Conservation (phyloP, 2,888 invertebrate species). For the Tiphia femorata region DNA sequence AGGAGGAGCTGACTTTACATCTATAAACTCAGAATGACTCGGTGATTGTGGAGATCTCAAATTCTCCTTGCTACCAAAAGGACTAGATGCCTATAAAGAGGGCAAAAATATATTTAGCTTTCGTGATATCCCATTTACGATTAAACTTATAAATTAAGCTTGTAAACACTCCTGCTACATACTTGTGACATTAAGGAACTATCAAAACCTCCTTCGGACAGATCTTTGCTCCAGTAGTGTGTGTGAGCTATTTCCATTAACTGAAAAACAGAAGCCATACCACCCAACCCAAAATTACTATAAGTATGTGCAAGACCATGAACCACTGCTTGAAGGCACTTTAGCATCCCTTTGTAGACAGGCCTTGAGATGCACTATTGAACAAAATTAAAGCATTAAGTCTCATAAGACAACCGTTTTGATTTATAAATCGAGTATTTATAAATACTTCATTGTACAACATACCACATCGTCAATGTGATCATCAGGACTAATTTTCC, state of each 20-base stretch:
- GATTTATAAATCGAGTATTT: too few relatives aligned
- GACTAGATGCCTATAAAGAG: conserved; percentile 73
- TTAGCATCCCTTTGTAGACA: conserved; percentile 97
- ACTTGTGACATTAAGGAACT: conserved; percentile 71
- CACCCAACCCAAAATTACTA: conserved; percentile 93
- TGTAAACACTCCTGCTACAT: background rate
- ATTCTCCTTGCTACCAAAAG: conserved; percentile 79
- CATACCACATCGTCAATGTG: conserved; percentile 97
- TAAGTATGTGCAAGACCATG: conserved; percentile 93
- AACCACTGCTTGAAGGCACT: conserved; percentile 89
- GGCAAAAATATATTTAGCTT: too few relatives aligned
- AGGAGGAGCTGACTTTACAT: too few relatives aligned
- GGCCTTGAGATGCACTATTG: conserved; percentile 90
- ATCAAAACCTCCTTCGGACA: conserved; percentile 72
- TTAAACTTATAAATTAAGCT: too few relatives aligned
- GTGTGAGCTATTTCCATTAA: conserved; percentile 98
- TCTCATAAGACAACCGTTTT: background rate
- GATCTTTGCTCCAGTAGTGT: conserved; percentile 95
- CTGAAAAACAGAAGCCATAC: conserved; percentile 97
- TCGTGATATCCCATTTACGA: too few relatives aligned
- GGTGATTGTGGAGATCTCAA: conserved; percentile 75
- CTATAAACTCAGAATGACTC: conserved; percentile 65
- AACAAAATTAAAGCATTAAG: conserved; percentile 43
- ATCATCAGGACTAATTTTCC: conserved; percentile 94
- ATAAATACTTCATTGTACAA: too few relatives aligned